Evolutionary conservation across 2,888 invertebrate species (phyloP), one percentile per base, ranked within the genome.

Genomic region (Trypoxylon attenuatum): DNA sequence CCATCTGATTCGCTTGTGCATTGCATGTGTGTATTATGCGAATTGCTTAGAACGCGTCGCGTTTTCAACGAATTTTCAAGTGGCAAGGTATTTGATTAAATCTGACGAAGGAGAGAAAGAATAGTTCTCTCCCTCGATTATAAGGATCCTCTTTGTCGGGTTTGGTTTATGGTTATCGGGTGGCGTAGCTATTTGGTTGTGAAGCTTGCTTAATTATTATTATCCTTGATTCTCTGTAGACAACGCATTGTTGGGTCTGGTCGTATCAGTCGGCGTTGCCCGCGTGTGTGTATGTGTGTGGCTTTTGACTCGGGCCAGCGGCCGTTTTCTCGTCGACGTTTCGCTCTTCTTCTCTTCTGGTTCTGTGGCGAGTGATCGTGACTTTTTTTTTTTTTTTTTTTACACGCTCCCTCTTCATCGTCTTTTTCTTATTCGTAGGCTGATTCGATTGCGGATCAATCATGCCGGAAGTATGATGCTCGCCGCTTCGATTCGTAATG

Each of bases 251-350:
- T n/a, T 58, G 13, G 22, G 41, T 62, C 57, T 60, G 64, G 43
- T 74, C 52, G 58, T 53, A 59, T 71, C 71, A 69, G 64, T 78
- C 71, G 69, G 72, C 71, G 69, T 58, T 73, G 71, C 70, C 76
- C 80, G 55, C 39, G 33, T n/a, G n/a, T n/a, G n/a, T n/a, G n/a
- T n/a, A n/a, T n/a, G n/a, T n/a, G n/a, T n/a, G n/a, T n/a, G n/a
- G n/a, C n/a, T n/a, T n/a, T n/a, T n/a, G n/a, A 47, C 70, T 56
- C 76, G 78, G 82, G 79, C 82, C 81, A 82, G 80, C 78, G 77
- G 79, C 72, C 73, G 71, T 79, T 69, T 70, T 62, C 71, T 57
- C 61, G 59, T 73, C 68, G 78, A 72, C 83, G 82, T 80, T 77
- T 77, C 71, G 70, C 27, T 23, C 38, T 46, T 10, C 46, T 75